Conservation (phyloP, 2,797 vertebrate species). For the Eulemur albifrons region DNA sequence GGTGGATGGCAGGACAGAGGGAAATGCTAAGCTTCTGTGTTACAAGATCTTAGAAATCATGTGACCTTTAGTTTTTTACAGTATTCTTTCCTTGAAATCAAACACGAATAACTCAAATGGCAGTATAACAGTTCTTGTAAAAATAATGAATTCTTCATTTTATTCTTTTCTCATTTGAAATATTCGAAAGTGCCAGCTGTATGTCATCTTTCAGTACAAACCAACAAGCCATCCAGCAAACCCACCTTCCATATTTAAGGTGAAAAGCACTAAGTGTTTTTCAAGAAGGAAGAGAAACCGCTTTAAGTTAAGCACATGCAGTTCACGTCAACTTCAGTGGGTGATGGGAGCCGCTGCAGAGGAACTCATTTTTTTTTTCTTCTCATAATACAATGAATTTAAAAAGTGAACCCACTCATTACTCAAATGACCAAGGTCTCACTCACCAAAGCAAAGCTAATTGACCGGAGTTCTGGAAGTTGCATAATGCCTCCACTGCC, state of each 20-base stretch:
- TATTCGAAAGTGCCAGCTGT: background rate
- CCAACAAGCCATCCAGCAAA: background rate
- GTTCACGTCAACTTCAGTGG: background rate
- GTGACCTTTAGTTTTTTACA: background rate
- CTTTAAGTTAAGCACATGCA: background rate
- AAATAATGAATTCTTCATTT: background rate
- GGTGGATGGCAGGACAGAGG: rapidly evolving
- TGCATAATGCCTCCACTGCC: background rate
- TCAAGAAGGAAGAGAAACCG: background rate
- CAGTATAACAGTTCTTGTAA: background rate
- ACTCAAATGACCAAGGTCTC: slow-evolving; percentile 59
- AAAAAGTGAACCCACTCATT: slow-evolving; percentile 55
- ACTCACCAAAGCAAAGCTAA: background rate
- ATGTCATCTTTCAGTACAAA: background rate
- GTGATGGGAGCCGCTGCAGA: background rate
- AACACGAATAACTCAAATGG: background rate
- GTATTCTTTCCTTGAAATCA: background rate
- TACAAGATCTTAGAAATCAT: background rate
- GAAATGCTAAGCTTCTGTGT: background rate
- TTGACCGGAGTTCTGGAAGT: slow-evolving; percentile 36
- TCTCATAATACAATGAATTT: slow-evolving; percentile 60
- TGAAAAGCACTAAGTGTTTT: background rate
- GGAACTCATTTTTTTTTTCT: background rate
- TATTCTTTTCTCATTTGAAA: slow-evolving; percentile 11
- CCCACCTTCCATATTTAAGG: background rate